Conservation (phyloP, 2,113 vertebrate genomes). For the Ovibos moschatus region DNA sequence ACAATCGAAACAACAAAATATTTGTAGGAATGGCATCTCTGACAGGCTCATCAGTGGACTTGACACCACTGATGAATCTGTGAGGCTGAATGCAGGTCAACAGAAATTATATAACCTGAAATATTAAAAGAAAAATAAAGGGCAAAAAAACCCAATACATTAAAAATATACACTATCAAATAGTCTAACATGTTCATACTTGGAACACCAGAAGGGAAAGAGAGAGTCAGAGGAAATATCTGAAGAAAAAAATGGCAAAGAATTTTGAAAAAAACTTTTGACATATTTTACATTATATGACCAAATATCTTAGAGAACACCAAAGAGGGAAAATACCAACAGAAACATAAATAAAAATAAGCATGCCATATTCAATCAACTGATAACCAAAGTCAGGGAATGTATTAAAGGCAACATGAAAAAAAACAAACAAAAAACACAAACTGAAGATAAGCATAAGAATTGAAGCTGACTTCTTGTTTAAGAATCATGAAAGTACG, state of each 20-base stretch:
- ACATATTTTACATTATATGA: not conserved
- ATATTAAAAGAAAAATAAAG: not conserved
- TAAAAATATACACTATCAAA: not conserved
- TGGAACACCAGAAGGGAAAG: not conserved
- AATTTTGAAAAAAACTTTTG: not conserved
- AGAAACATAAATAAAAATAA: not conserved
- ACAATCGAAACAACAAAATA: not conserved
- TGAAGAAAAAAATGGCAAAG: not conserved
- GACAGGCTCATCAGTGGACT: not conserved
- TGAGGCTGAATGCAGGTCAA: not conserved
- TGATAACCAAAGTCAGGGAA: not conserved
- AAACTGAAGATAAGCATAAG: not conserved
- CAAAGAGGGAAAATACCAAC: not conserved
- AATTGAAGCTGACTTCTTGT: not conserved
- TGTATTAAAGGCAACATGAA: not conserved
- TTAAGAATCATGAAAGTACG: not conserved
- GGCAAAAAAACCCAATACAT: not conserved
- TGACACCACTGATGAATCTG: not conserved
- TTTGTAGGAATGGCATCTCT: not conserved
- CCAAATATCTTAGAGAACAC: not conserved
- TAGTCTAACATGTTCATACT: not conserved
- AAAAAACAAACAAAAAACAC: not conserved
- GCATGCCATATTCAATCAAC: not conserved
- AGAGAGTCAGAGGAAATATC: not conserved
- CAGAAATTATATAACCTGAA: not conserved